phyloP scores from a whole-genome alignment of 2,888 invertebrate species.

The Asteroscopus sphinx region DNA sequence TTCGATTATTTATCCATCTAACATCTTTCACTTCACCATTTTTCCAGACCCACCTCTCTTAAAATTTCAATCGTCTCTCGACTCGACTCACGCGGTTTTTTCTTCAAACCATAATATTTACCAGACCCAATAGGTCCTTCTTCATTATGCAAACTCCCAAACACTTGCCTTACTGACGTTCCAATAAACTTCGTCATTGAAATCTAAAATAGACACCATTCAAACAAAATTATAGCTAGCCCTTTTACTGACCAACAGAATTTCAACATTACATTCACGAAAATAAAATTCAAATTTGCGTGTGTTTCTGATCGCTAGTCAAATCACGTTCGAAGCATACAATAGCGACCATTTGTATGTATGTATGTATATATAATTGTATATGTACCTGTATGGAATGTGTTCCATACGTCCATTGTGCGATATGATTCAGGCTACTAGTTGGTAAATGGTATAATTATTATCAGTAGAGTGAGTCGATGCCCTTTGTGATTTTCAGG shows the following conservation, averaged over 20 bases:
- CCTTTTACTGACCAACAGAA: constrained; percentile 13
- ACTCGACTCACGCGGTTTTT: too few species aligned
- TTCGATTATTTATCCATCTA: too few species aligned
- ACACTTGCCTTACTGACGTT: constrained; percentile 35
- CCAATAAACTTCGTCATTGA: constrained; percentile 49
- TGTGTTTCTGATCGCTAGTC: constrained; percentile 35
- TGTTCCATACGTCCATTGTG: constrained; percentile 47
- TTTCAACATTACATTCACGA: constrained; percentile 13
- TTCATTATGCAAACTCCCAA: constrained; percentile 27
- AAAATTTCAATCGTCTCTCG: too few species aligned
- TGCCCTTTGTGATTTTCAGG: constrained; percentile 23
- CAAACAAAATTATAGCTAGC: constrained; percentile 33
- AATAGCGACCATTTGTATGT: constrained; percentile 45
- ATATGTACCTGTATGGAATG: constrained; percentile 47
- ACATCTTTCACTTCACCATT: too few species aligned
- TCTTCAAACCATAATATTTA: not conserved
- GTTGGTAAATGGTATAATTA: constrained; percentile 29
- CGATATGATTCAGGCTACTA: constrained; percentile 39
- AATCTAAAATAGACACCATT: constrained; percentile 54
- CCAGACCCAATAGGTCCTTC: not conserved
- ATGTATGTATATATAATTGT: too few species aligned
- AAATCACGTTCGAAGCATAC: constrained; percentile 49
- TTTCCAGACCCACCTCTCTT: too few species aligned
- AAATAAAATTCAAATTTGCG: constrained; percentile 26
- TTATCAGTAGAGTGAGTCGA: constrained; percentile 13